Evolutionary conservation across 1,140 invertebrate species (phyloP), one percentile per base, ranked within the genome.

Genomic region (Euwallacea fornicatus): DNA sequence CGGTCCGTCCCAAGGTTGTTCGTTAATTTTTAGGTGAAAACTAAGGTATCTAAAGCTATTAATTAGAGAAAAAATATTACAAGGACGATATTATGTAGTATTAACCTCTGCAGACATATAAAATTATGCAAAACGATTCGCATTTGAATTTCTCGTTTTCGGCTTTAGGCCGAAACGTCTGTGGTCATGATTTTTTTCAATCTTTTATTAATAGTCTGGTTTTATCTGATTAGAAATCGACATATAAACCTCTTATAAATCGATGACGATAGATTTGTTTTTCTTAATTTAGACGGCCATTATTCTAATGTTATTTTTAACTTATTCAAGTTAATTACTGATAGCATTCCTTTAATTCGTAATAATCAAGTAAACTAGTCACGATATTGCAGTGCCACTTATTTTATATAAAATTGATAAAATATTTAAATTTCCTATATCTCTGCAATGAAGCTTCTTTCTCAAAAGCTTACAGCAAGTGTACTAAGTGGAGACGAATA

Each of bases 11-110:
- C 59, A 61, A 61, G 59, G 59, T 61, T 61, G 21, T 10, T 10
- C 7, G 41, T 43, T 43, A 8, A 61, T 10, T 41, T 41, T 61
- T 61, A 41, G 21, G 59, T 41, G 59, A 61, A 61, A 61, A 61
- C 59, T 41, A n/a, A 41, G 42, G 9, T 61, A 61, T 42, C 21
- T 13, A 8, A 42, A 43, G 42, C 15, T 15, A 43, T 61, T 61
- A 61, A 61, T 61, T 61, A 61, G 21, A 61, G 21, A 33, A 61
- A 8, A 61, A 61, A 41, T 61, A 61, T 61, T 61, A 61, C 41
- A 61, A 61, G 59, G 59, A 61, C 59, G 59, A 6, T 13, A 41
- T 61, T 42, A 42, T 42, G 11, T 33, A 33, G 59, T 4, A 47
- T 6, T 47, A 47, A 47, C 46, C 9, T 9, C 46, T 9, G 46